Evolutionary conservation across 2,113 vertebrate species (phyloP).

Genomic region (Spermophilus dauricus): DNA sequence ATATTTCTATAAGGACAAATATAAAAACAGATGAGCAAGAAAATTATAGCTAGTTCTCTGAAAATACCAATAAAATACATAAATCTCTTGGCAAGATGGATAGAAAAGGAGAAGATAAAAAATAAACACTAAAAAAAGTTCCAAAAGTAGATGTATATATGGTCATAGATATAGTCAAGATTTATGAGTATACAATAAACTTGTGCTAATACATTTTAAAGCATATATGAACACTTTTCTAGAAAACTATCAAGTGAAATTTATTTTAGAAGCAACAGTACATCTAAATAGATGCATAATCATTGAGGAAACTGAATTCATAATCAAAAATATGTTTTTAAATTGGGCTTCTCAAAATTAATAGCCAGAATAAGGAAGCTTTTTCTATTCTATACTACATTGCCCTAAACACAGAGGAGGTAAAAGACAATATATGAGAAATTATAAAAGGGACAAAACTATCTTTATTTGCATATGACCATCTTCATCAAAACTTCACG

Average conservation of each 20-base stretch:
- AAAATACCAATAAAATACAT: conserved; percentile 29
- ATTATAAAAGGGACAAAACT: neutral
- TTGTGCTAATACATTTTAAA: neutral
- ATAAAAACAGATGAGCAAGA: neutral
- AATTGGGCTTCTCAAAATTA: conserved; percentile 18
- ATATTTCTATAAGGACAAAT: conserved; percentile 19
- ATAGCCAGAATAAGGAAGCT: neutral
- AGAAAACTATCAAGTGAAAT: conserved; percentile 52
- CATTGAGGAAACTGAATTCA: conserved; percentile 22
- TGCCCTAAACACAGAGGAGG: neutral
- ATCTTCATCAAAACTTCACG: conserved; percentile 25
- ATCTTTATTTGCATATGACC: neutral
- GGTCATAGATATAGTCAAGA: neutral
- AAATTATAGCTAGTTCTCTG: conserved; percentile 36
- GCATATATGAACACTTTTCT: neutral
- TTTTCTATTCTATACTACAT: neutral
- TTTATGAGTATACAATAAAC: neutral
- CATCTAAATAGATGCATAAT: neutral
- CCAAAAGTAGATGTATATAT: neutral
- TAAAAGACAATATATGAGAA: neutral
- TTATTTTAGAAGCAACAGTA: conserved; percentile 4
- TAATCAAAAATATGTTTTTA: neutral
- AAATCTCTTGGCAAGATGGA: neutral
- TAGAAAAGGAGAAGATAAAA: neutral
- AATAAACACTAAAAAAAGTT: neutral